Conservation (phyloP, 2,888 invertebrate genomes). For the Clepsis dumicolana region DNA sequence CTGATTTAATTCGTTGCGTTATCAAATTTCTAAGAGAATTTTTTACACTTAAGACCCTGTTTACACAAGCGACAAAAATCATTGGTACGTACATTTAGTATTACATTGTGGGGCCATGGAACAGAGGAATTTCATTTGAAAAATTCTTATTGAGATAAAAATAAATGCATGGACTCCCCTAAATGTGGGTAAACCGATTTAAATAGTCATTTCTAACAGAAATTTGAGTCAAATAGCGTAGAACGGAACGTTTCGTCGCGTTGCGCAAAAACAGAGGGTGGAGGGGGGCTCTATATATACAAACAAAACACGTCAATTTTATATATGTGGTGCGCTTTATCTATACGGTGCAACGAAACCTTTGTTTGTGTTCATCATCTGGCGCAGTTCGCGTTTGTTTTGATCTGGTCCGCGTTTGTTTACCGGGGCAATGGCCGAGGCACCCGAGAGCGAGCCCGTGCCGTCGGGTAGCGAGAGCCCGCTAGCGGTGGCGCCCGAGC, state of each 20-base stretch:
- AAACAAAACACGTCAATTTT: constrained; percentile 48
- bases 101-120: no score
- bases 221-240: constrained; percentile 14
- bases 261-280: constrained; percentile 34
- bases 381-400: constrained; percentile 46
- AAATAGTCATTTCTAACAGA: not conserved
- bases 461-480: constrained; percentile 68
- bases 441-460: constrained; percentile 68
- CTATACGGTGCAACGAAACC: constrained; percentile 49
- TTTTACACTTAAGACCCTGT: not conserved
- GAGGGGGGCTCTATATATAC: constrained; percentile 48
- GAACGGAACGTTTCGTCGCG: constrained; percentile 40
- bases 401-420: constrained; percentile 43
- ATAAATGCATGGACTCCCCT: not conserved
- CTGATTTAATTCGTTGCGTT: not conserved
- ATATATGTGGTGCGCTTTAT: constrained; percentile 32
- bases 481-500: constrained; percentile 49
- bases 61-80: not conserved
- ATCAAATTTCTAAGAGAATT: not conserved
- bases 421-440: constrained; percentile 70
- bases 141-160: no score
- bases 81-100: no score
- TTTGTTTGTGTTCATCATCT: constrained; percentile 54
- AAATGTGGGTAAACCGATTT: constrained; percentile 17
- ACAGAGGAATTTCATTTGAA: no score